Percentiles rank a stretch among this genome's conserved stretches.
Conservation (phyloP, 1,140 invertebrate species). For the Drosophila rufa region DNA sequence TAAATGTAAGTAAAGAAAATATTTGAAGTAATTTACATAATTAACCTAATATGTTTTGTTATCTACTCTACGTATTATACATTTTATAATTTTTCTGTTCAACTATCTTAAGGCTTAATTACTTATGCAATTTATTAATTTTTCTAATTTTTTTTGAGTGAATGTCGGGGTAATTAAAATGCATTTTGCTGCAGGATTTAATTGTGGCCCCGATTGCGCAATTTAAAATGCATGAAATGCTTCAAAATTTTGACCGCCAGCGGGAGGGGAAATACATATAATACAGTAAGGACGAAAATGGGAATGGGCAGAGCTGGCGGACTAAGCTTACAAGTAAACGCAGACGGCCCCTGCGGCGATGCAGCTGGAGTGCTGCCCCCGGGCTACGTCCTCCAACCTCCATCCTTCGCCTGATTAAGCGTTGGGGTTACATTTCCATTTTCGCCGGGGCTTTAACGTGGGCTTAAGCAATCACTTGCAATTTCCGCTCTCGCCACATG, state of each 20-base stretch:
- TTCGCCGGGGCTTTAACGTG: slow-evolving; percentile 33
- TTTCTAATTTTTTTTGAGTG: background rate
- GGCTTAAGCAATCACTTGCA: slow-evolving; percentile 45
- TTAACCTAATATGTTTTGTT: too few relatives aligned
- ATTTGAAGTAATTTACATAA: too few relatives aligned
- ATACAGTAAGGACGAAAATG: background rate
- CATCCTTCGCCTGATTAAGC: slow-evolving; percentile 11
- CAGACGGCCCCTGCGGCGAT: slow-evolving; percentile 14
- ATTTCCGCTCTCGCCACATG: slow-evolving; percentile 17
- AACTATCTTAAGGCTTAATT: too few relatives aligned
- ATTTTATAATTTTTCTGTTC: too few relatives aligned
- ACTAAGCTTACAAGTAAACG: slow-evolving; percentile 9
- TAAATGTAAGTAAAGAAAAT: too few relatives aligned
- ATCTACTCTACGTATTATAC: too few relatives aligned
- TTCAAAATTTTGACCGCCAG: slow-evolving; percentile 41
- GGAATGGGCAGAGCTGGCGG: background rate
- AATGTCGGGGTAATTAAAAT: slow-evolving; percentile 55
- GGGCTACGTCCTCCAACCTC: background rate
- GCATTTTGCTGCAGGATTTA: slow-evolving; percentile 43
- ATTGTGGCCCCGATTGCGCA: slow-evolving; percentile 36
- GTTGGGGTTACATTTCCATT: slow-evolving; percentile 65
- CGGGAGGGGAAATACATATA: slow-evolving; percentile 1
- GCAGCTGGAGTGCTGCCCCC: slow-evolving; percentile 9
- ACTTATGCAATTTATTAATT: background rate
- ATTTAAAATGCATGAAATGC: slow-evolving; percentile 62